Evolutionary conservation across 2,888 invertebrate species (phyloP).

Genomic region (Halictus ligatus): DNA sequence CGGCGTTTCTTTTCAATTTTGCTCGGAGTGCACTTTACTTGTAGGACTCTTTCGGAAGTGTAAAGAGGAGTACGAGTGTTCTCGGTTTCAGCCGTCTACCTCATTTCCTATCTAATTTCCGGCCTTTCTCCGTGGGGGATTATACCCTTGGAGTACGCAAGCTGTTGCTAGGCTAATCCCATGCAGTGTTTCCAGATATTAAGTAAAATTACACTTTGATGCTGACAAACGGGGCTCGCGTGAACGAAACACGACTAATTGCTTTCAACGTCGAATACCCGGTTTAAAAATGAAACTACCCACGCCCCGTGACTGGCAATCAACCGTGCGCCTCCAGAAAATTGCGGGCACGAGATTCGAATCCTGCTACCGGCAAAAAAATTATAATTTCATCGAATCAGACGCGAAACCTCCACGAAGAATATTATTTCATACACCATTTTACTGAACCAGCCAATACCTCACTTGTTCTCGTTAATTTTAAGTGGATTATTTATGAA

Average conservation of each 20-base stretch:
- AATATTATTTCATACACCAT: background rate
- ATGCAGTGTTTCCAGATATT: constrained; percentile 56
- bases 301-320: background rate
- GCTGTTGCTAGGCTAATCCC: constrained; percentile 27
- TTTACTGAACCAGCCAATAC: background rate
- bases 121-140: constrained; percentile 55
- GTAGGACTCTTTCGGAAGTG: constrained; percentile 37
- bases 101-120: constrained; percentile 77
- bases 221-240: constrained; percentile 25
- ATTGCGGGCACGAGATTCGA: constrained; percentile 2
- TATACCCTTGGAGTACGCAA: constrained; percentile 57
- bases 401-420: background rate
- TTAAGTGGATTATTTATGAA: background rate
- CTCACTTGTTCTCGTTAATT: background rate
- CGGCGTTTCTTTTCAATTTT: constrained; percentile 33
- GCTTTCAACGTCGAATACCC: constrained; percentile 21
- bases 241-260: constrained; percentile 29
- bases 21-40: constrained; percentile 26
- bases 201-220: constrained; percentile 47
- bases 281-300: constrained; percentile 6
- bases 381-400: background rate
- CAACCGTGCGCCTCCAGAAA: background rate
- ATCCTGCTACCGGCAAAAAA: background rate
- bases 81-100: constrained; percentile 61
- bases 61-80: constrained; percentile 42